Base-by-base conservation (phyloP, 1,140 invertebrate species). In the Pachypeltis micranthus region DNA sequence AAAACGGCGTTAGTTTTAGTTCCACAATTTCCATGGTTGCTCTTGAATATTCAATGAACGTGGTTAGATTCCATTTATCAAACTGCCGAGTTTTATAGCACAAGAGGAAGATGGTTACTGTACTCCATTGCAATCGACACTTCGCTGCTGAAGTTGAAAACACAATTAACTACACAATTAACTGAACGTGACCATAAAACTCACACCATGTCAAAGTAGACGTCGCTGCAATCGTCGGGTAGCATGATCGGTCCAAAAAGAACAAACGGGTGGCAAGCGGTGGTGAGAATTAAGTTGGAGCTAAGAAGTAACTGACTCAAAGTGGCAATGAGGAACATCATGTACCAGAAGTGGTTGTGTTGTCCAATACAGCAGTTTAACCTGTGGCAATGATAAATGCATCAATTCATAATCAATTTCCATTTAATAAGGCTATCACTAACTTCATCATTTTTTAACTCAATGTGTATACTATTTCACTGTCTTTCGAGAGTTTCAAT, bases 311-410 rank as follows among this genome's bases (percentile, higher is more conserved):
- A 75, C 59, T 82, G 80, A 31, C 76, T 67, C 47, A 81, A 76
- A 21, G 80, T 81, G 67, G 80, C 79, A 31, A 84, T 69, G 63
- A 84, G 74, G 24, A 81, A 81, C 34, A 74, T 69, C 19, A 86
- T 67, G 69, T 83, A 86, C 72, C 80, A 81, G 39, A 71, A 75
- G 54, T 84, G 78, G 70, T 87, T 87, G 65, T 79, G 79, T 58
- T 77, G 75, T 47, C 85, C 79, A 63, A 87, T 79, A 70, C 85
- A 88, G 67, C 85, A 86, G 68, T 86, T 82, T 71, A 85, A 76
- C 85, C 85, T 87, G 70, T 60, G 73, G 71, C 76, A 69, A 59
- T 63, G 65, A 69, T 61, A 39, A 39, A n/a, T 7, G 34, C n/a
- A 39, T n/a, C n/a, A n/a, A n/a, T n/a, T n/a, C n/a, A n/a, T n/a